phyloP scores from a whole-genome alignment of 2,888 invertebrate species.

The Nomada ruficornis region DNA sequence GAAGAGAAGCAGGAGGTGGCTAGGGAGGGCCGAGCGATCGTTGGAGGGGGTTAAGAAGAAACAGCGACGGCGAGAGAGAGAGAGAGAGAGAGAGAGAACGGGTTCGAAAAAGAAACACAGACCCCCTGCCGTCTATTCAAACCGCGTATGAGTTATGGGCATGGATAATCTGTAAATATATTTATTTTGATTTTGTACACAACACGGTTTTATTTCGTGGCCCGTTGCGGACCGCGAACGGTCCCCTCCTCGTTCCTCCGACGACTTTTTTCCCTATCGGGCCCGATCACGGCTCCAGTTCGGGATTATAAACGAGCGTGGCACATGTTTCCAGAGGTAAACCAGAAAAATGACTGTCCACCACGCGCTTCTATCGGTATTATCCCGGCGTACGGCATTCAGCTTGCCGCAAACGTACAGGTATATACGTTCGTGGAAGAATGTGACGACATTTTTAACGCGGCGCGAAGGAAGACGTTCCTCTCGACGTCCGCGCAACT shows the following conservation, averaged over 20 bases:
- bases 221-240: constrained; percentile 33
- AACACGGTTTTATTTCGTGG: constrained; percentile 75
- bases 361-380: constrained; percentile 38
- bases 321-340: constrained; percentile 60
- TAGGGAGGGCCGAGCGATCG: constrained; percentile 22
- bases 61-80: not conserved
- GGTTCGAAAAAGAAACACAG: constrained; percentile 72
- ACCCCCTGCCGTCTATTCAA: constrained; percentile 83
- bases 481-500: too few relatives aligned
- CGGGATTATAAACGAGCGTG: constrained; percentile 73
- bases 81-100: constrained; percentile 47
- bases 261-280: constrained; percentile 24
- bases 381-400: constrained; percentile 27
- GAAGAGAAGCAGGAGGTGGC: constrained; percentile 52
- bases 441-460: constrained; percentile 43
- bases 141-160: constrained; percentile 82
- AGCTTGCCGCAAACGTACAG: constrained; percentile 14
- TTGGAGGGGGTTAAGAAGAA: constrained; percentile 45
- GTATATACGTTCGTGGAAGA: constrained; percentile 26
- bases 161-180: constrained; percentile 83
- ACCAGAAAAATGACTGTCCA: constrained; percentile 63
- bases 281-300: constrained; percentile 68
- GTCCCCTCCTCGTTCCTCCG: constrained; percentile 13
- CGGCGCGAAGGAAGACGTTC: too few relatives aligned
- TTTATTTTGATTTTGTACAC: constrained; percentile 83